Evolutionary conservation across 1,140 invertebrate species (phyloP), one percentile per base, ranked within the genome.

Genomic region (Eupeodes corollae): DNA sequence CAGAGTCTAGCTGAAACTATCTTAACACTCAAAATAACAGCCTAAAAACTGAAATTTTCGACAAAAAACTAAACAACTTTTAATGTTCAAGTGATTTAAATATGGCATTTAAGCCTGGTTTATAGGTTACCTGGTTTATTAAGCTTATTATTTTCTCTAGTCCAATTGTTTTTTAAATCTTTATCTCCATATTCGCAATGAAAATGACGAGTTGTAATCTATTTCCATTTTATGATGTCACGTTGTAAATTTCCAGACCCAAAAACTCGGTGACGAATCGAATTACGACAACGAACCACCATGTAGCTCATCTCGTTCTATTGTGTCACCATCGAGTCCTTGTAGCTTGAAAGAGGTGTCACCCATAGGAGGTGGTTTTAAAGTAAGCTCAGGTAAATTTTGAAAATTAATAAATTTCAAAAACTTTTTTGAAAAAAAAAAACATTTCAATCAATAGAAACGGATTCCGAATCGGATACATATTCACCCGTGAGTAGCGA

Each of bases 401-500:
- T 21, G 6, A 11, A 42, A 6, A 42, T 21, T 12, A n/a, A n/a
- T 21, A 42, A 11, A 26, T n/a, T 40, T 14, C 30, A 5, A 26
- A n/a, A 38, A n/a, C 5, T 14, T 35, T 16, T 16, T 1, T 38
- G 2, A 11, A 1, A 39, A 26, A 26, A 3, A 26, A 26, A 26
- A 3, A 5, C 35, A 5, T 21, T 41, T 46, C n/a, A n/a, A n/a
- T n/a, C n/a, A 15, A 35, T 37, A 46, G 44, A 37, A 11, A 21
- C 3, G 9, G 48, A 49, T 40, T 40, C 18, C 42, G 61, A 68
- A 37, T 57, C 61, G 47, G 64, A 68, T 30, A 58, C 63, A 42
- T 68, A 68, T 56, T 68, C 65, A n/a, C 65, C 65, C 1, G 61
- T 66, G 12, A 65, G 65, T 42, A 67, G 64, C 42, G 65, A 67